Base-by-base conservation (phyloP, 2,888 invertebrate genomes). In the Nemotelus nigrinus region DNA sequence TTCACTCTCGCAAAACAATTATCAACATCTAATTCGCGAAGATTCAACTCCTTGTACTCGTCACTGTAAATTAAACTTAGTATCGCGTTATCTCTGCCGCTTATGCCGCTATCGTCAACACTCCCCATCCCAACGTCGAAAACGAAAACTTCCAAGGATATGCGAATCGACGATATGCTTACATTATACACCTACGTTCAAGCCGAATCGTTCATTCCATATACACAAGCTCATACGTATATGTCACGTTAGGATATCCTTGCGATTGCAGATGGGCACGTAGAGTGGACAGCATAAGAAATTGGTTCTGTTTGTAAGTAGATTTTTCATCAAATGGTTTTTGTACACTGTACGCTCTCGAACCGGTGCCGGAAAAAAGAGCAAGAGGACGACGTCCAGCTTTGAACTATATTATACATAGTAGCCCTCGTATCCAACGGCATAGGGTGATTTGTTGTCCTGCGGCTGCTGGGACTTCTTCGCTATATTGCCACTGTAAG, bases 241-340 rank as follows among this genome's bases (percentile, higher is more conserved):
- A 70, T 44, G 68, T 76, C 75, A 67, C 53, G 67, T 76, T 76
- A 72, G 65, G 72, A 76, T 78, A 78, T 77, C 78, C 78, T 76
- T 76, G 77, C 80, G 78, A 80, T 79, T 79, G 78, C 77, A 78
- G 79, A 80, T 80, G 79, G 80, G 79, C 80, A 80, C 79, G 81
- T 82, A 81, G 80, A 82, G 81, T 82, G 82, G 82, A 82, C 82
- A 82, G 81, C 80, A 82, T 82, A 82, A 82, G 82, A 82, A 81
- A 82, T 82, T 82, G 82, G 81, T 82, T 82, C 81, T 82, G 82
- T 82, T 82, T 82, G 81, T 81, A 81, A 81, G 82, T 81, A 82
- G 81, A 82, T 82, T 82, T 82, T 82, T 82, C 82, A 81, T 82
- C 81, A 82, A 82, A 81, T 81, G 79, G 78, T 79, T 78, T 77